Evolutionary conservation across 2,888 invertebrate species (phyloP), one percentile per base, ranked within the genome.

Genomic region (Sinentomon sp.): DNA sequence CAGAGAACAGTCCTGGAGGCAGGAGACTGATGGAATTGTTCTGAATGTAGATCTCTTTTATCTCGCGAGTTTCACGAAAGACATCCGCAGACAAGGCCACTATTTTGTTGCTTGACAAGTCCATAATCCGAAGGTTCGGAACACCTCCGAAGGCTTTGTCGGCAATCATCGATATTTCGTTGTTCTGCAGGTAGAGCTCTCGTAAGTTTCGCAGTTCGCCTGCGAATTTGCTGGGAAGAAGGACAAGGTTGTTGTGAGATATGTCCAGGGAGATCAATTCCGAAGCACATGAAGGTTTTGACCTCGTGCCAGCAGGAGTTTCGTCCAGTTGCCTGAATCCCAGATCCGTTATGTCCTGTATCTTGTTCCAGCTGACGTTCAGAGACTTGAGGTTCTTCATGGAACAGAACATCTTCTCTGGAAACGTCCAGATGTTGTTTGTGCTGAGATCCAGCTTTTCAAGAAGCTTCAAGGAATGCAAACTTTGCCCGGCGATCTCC

Each of bases 341-440:
- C 44, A 83, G 60, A 53, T 80, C 78, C 48, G 69, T 69, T 27
- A 83, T 71, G 50, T 83, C 82, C 57, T 80, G 80, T 40, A 85
- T 58, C 41, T 76, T 66, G 54, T 85, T 85, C 46, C 71, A 68
- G 40, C 80, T 80, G 44, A 83, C 68, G 52, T 85, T 85, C 43
- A 85, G 57, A 40, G 65, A 63, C 38, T 74, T 68, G 45, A 82
- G 59, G 48, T 73, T 77, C 23, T 68, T 69, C 44, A 80, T 54
- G 4, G 75, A 67, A 49, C 82, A 82, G 55, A 82, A 82, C 40
- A 78, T 61, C 48, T 70, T 70, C 47, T 75, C 75, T 17, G 80
- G 78, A 51, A 82, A 66, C 33, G 75, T 73, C 76, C 77, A 78
- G 50, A 82, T 76, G 53, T 80, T 80, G 53, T 82, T 80, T 48